Base-by-base conservation (phyloP, 2,113 vertebrate genomes). In the Pristiophorus japonicus region DNA sequence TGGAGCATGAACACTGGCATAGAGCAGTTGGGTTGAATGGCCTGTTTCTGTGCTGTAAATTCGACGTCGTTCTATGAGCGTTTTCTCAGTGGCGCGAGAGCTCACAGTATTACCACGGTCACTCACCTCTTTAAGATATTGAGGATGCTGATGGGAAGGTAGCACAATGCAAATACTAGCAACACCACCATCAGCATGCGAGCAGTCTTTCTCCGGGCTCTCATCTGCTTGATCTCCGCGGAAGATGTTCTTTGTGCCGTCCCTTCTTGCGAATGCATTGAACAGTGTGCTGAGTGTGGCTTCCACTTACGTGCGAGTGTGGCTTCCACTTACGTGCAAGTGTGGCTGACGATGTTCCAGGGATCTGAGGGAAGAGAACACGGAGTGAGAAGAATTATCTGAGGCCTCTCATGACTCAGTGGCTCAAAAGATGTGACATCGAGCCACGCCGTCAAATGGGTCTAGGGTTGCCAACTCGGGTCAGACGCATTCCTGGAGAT, bases 81-180 rank as follows among this genome's bases (percentile, higher is more conserved):
- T 70, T 30, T 78, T 16, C 14, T 38, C n/a, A 18, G 12, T 16
- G 14, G 14, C 42, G 38, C 38, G 75, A 81, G 16, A 81, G 16
- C n/a, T 42, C 75, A 42, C 11, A 0, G 16, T 14, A 81, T 20
- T 81, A 81, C 3, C 10, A 14, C 2, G 34, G 65, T n/a, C 12
- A 81, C 96, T 96, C 96, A 97, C 96, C 97, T 96, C 96, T 97
- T 97, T 18, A 97, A 96, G 73, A 97, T 96, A 0, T 97, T 97
- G 88, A 97, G 96, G 95, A 97, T 96, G 3, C 97, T 97, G 96
- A 97, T 97, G 90, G 97, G 96, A 95, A 97, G 96, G 96, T 97
- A 97, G 96, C 97, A 97, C 93, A 97, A 96, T 0, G 96, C 96
- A 0, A 97, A 97, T n/a, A 97, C 96, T 88, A 96, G 95, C 84